phyloP scores from a whole-genome alignment of 2,113 vertebrate genomes.

The Cololabis saira region DNA sequence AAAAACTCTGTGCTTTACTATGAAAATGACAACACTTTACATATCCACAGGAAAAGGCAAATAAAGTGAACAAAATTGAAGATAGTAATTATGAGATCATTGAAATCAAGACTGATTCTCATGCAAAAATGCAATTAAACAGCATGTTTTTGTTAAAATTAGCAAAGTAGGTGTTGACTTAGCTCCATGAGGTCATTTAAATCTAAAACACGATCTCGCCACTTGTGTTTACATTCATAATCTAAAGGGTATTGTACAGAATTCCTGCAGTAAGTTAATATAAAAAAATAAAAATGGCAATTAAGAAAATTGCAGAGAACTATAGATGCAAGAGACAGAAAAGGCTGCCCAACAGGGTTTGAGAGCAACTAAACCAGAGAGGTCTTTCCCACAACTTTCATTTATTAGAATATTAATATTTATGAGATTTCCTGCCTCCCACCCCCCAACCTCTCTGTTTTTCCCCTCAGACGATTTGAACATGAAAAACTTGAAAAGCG shows the following conservation, averaged over 20 bases:
- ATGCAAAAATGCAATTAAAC: background rate
- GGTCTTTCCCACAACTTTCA: slow-evolving; percentile 74
- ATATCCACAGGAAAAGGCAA: too few species aligned
- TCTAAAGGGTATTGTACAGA: background rate
- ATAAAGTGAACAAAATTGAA: too few species aligned
- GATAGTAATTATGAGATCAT: background rate
- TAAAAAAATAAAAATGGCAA: slow-evolving; percentile 38
- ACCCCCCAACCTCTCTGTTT: slow-evolving; percentile 38
- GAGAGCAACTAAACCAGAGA: slow-evolving; percentile 70
- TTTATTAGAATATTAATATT: slow-evolving; percentile 79
- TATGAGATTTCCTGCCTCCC: slow-evolving; percentile 74
- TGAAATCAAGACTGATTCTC: background rate
- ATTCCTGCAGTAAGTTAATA: slow-evolving; percentile 1
- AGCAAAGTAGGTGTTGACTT: background rate
- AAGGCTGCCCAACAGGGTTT: slow-evolving; percentile 60
- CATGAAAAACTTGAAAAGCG: slow-evolving; percentile 78
- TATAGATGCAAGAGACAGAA: slow-evolving; percentile 22
- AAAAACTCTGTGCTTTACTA: too few species aligned
- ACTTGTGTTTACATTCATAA: background rate
- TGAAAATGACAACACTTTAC: too few species aligned
- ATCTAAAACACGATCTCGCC: background rate
- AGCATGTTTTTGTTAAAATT: slow-evolving; percentile 1
- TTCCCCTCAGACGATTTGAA: slow-evolving; percentile 65
- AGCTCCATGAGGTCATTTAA: background rate
- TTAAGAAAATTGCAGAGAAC: slow-evolving; percentile 37